Conservation (phyloP, 30 jellyfish, hydroid and myxozoan genomes). For the Hydra vulgaris region DNA sequence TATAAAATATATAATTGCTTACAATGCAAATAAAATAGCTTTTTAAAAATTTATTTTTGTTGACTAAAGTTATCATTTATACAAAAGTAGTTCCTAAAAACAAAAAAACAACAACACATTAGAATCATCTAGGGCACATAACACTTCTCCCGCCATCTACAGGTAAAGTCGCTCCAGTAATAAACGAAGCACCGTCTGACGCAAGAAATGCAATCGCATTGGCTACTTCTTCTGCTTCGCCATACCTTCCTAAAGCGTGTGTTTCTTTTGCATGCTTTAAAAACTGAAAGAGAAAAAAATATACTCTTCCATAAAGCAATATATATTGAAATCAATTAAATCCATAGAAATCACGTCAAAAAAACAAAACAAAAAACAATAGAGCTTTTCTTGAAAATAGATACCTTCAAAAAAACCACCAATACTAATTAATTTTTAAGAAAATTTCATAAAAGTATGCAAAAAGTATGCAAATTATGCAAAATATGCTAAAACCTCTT, state of each 20-base stretch:
- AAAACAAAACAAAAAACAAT: not conserved
- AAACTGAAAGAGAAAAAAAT: constrained; percentile 29
- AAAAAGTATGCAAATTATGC: too few relatives aligned
- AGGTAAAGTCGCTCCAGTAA: constrained; percentile 85
- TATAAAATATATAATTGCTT: too few relatives aligned
- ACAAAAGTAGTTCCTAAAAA: too few relatives aligned
- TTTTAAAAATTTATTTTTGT: too few relatives aligned
- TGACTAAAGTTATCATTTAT: too few relatives aligned
- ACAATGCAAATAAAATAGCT: too few relatives aligned
- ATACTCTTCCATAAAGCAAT: too few relatives aligned
- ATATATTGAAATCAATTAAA: not conserved
- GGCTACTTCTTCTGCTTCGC: constrained; percentile 81
- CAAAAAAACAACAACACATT: not conserved
- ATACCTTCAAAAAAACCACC: too few relatives aligned
- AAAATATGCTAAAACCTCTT: constrained; percentile 20
- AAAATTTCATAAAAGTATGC: constrained; percentile 11
- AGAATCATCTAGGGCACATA: constrained; percentile 82
- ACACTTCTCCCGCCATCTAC: constrained; percentile 96
- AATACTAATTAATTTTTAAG: too few relatives aligned
- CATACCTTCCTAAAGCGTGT: constrained; percentile 89
- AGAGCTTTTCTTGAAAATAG: too few relatives aligned
- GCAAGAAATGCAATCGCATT: constrained; percentile 82
- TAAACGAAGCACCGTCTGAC: constrained; percentile 78
- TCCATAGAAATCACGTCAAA: not conserved
- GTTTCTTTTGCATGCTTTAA: constrained; percentile 61